These are phyloP conservation scores for Digitonthophagus gazella DNA, from an alignment of 2,888 invertebrate genomes.

Conservation along the genomic window DNA sequence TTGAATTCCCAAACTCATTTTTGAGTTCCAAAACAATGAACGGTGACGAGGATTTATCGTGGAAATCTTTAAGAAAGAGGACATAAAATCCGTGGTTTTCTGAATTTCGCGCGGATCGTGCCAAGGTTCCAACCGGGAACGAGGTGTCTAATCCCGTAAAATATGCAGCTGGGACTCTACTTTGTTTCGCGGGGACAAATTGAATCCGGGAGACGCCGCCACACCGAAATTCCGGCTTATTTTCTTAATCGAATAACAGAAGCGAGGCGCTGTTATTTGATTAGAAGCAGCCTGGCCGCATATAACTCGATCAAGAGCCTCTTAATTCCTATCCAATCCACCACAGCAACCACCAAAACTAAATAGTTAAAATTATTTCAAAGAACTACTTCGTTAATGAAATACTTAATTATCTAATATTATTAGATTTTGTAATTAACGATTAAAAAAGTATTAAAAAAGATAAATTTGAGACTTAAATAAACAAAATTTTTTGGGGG, in stretches of 20 bases:
- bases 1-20: too few species aligned
- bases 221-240: neutral
- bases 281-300: neutral
- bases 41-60: too few species aligned
- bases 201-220: neutral
- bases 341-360: neutral
- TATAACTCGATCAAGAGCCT: neutral
- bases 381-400: neutral
- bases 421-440: too few species aligned
- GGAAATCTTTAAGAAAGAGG: too few species aligned
- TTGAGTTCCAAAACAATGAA: too few species aligned
- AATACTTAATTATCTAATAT: too few species aligned
- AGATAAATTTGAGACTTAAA: too few species aligned
- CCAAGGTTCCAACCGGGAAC: too few species aligned
- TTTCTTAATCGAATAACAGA: neutral
- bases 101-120: too few species aligned
- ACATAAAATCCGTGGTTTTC: too few species aligned
- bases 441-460: too few species aligned
- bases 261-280: neutral
- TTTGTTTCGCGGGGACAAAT: neutral
- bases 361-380: neutral
- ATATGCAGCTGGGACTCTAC: neutral
- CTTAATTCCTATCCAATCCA: neutral
- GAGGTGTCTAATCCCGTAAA: neutral
- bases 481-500: too few species aligned